Evolutionary conservation across 2,113 vertebrate species (phyloP), one percentile per base, ranked within the genome.

Genomic region (Phocoena sinus): DNA sequence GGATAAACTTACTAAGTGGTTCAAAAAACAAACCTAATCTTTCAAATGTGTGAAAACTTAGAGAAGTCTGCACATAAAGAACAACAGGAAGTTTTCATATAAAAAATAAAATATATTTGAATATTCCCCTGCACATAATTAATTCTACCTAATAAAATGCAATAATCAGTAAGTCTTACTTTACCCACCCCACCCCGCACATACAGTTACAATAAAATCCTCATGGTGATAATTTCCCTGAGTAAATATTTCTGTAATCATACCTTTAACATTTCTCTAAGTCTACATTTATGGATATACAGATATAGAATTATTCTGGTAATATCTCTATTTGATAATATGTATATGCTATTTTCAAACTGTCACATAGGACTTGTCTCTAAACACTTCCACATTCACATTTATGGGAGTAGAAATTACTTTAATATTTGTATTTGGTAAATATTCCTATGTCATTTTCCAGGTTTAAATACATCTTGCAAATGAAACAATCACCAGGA

Each of bases 101-200:
- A 6, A 96, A 93, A 89, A 88, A 91, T 85, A 82, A 92, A 87
- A 76, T 17, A 67, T 8, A 94, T 67, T 53, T 95, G 28, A 77
- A 67, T 58, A 89, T 70, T n/a, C 3, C 11, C 41, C 38, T 25
- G 12, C 17, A 71, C 1, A 76, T 33, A 97, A 84, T 58, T 68
- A 95, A 70, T 31, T 67, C 50, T 77, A 60, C 60, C 31, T 60
- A 47, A 70, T 50, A 85, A 91, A 91, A 70, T 53, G n/a, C 10
- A 70, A 41, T 15, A 79, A 79, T 62, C 47, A 58, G 12, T 44
- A 20, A 77, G 28, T 28, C 73, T 68, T 58, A 79, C 4, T 58
- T 85, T 47, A 93, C 10, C 12, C 11, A 81, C 31, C 6, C 3
- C 0, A 5, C 1, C 13, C 36, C 33, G 68, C 2, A 81, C 1